Base-by-base conservation (phyloP, 2,888 invertebrate genomes). In the Conus canariensis region DNA sequence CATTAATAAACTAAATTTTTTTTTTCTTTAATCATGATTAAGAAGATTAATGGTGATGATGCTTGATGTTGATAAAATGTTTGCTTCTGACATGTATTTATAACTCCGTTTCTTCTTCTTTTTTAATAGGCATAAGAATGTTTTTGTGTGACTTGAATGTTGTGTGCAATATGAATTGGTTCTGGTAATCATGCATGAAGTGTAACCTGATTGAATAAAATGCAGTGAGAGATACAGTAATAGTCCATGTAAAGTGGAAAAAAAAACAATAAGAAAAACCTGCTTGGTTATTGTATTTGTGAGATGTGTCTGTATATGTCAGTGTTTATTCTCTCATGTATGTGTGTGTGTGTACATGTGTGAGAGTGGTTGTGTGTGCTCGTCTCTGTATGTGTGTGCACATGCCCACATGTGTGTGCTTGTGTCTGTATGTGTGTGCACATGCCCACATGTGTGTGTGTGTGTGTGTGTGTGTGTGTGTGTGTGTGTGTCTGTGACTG, bases 301-400 rank as follows among this genome's bases (percentile, higher is more conserved):
- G 80, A 30, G 45, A 45, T 0, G 45, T 45, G 45, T 45, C 45
- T 45, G 45, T 4, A 45, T 45, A 45, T 45, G 45, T 45, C 45
- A 45, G 45, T 45, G 45, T 45, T 45, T 45, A 45, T 45, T 45
- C 45, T 45, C 45, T 16, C 12, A 16, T 60, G 87, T 67, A 58
- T 87, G 67, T 87, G 87, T 67, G 67, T 67, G 87, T 87, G 67
- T 67, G 87, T 87, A 67, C 25, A n/a, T 67, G 67, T 25, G 30
- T 30, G 67, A 12, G 85, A 12, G 59, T n/a, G 59, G 22, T 14
- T 59, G 45, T 45, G 45, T 45, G 45, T 45, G 45, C 45, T 45
- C 3, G 45, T 45, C 45, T 45, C 45, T 45, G 45, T 45, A 45
- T 45, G 45, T 45, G 45, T 45, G 45, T 45, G 45, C 45, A 45